phyloP scores from a whole-genome alignment of 2,113 vertebrate species.

The Syrrhaptes paradoxus region DNA sequence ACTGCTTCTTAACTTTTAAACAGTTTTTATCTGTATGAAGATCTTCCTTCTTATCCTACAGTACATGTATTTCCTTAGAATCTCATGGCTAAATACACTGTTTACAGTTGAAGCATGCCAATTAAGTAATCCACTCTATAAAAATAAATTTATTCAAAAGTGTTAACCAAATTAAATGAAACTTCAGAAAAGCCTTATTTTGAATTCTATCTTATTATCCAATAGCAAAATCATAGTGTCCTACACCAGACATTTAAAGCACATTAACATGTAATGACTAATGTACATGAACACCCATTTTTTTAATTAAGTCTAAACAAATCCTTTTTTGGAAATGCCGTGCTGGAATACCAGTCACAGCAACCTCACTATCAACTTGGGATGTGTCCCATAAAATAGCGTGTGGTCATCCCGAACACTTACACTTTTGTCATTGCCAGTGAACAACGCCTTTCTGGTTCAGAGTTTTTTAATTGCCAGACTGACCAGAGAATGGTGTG shows the following conservation, averaged over 20 bases:
- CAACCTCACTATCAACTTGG: background rate
- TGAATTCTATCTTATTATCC: background rate
- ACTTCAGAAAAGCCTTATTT: background rate
- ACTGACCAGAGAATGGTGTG: background rate
- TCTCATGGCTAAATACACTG: background rate
- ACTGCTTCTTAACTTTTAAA: background rate
- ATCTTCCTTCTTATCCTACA: background rate
- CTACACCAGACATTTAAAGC: background rate
- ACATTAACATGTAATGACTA: fast-evolving
- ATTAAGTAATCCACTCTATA: background rate
- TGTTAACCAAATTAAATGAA: background rate
- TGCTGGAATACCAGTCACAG: background rate
- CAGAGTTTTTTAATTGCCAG: background rate
- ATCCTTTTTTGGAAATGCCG: background rate
- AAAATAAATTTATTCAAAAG: background rate
- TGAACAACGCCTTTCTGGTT: background rate
- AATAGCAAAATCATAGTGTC: background rate
- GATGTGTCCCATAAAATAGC: background rate
- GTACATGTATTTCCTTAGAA: background rate
- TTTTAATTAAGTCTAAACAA: background rate
- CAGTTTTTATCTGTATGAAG: background rate
- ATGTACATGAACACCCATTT: background rate
- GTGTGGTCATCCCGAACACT: background rate
- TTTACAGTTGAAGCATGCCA: background rate
- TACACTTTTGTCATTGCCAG: background rate